Conservation (phyloP, 2,113 vertebrate species). For the Xenotilapia leptura region DNA sequence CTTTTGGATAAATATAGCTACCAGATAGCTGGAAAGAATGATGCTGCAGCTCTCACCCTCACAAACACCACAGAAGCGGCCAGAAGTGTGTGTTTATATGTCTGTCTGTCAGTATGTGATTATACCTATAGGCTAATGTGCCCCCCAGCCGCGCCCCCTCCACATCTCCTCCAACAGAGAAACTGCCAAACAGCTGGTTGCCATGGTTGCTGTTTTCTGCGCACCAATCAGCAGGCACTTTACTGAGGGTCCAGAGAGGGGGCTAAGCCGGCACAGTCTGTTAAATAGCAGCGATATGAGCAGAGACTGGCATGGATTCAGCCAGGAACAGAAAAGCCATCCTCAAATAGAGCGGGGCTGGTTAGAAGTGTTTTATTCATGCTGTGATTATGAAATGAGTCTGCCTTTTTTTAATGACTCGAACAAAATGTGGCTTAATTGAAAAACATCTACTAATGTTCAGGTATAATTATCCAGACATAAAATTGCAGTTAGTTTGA, state of each 20-base stretch:
- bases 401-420: neutral
- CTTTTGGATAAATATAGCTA: neutral
- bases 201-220: constrained; percentile 43
- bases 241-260: constrained; percentile 8
- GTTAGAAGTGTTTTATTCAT: neutral
- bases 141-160: neutral
- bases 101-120: neutral
- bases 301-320: constrained; percentile 46
- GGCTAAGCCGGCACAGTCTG: constrained; percentile 9
- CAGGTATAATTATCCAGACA: neutral
- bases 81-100: neutral
- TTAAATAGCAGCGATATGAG: constrained; percentile 22
- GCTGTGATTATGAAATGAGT: neutral
- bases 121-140: constrained; percentile 25
- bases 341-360: neutral
- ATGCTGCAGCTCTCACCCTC: neutral
- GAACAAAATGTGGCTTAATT: neutral
- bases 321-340: constrained; percentile 3
- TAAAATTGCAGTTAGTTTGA: neutral
- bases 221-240: constrained; percentile 36
- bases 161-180: constrained; percentile 1
- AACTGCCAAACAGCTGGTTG: constrained; percentile 64
- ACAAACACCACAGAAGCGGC: neutral
- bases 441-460: neutral
- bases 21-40: neutral